Percentiles rank a stretch among this genome's conserved stretches.
Evolutionary conservation across 2,888 invertebrate species (phyloP).

Genomic region (Liposcelis brunnea): DNA sequence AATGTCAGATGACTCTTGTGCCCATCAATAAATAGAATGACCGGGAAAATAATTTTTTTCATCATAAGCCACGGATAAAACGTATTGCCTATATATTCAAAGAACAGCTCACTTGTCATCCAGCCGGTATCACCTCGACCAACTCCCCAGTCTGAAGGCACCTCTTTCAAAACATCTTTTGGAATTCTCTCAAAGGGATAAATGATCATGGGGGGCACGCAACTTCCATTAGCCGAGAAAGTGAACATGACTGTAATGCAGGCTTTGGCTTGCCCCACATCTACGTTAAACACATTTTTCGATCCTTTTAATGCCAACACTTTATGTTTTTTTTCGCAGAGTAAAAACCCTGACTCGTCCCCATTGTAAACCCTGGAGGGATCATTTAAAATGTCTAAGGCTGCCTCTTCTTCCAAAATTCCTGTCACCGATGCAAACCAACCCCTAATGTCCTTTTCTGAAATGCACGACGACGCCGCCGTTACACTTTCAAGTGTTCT

Average conservation of each 20-base stretch:
- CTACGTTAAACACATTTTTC: slow-evolving; percentile 24
- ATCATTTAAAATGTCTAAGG: slow-evolving; percentile 19
- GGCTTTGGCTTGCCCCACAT: slow-evolving; percentile 21
- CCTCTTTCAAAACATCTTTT: slow-evolving; percentile 19
- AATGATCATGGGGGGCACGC: slow-evolving; percentile 23
- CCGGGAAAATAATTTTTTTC: slow-evolving; percentile 1
- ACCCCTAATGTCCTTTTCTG: slow-evolving; percentile 20
- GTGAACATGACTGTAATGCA: slow-evolving; percentile 25
- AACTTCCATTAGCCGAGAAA: slow-evolving; percentile 22
- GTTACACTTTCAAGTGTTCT: slow-evolving; percentile 21
- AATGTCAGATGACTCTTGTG: slow-evolving; percentile 16
- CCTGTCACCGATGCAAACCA: slow-evolving; percentile 21
- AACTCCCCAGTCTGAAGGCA: slow-evolving; percentile 24
- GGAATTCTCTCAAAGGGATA: slow-evolving; percentile 23
- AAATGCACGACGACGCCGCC: slow-evolving; percentile 20
- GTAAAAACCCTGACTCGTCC: slow-evolving; percentile 22
- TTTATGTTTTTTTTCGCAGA: slow-evolving; percentile 21
- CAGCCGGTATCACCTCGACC: slow-evolving; percentile 21
- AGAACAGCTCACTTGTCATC: slow-evolving; percentile 10
- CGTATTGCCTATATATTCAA: slow-evolving; percentile 10
- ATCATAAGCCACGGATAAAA: slow-evolving; percentile 6
- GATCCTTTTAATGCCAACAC: slow-evolving; percentile 16
- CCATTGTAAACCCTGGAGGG: slow-evolving; percentile 21
- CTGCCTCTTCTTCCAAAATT: slow-evolving; percentile 18
- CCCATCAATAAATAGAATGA: slow-evolving; percentile 11